Percentiles rank a stretch among this genome's conserved stretches.
Evolutionary conservation across 2,797 vertebrate genomes (phyloP).

Genomic region (Sebastes wilsoni): DNA sequence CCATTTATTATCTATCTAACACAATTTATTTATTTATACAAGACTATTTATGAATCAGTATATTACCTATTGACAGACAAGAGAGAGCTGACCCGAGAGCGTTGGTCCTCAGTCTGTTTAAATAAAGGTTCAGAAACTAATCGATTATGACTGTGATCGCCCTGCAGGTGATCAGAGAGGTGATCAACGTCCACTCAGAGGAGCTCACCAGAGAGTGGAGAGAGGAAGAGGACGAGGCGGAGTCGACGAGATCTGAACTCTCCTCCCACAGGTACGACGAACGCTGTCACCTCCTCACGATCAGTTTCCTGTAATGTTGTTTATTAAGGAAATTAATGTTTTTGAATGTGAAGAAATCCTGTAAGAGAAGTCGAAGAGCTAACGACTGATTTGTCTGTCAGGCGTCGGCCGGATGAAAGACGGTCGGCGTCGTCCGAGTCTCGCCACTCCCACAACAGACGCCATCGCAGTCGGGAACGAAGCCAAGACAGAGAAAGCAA

Average conservation of each 20-base stretch:
- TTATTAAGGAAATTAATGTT: rapidly evolving
- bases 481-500: conserved; percentile 76
- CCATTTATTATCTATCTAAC: too few relatives aligned
- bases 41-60: too few relatives aligned
- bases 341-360: neutral
- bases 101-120: too few relatives aligned
- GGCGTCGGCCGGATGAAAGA: conserved; percentile 58
- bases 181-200: conserved; percentile 94
- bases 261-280: conserved; percentile 67
- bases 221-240: conserved; percentile 78
- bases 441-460: conserved; percentile 74
- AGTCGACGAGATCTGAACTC: conserved; percentile 27
- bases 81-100: too few relatives aligned
- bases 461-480: conserved; percentile 73
- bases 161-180: conserved; percentile 93
- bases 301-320: neutral
- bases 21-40: too few relatives aligned
- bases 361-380: neutral
- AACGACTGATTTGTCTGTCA: conserved; percentile 15
- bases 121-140: neutral
- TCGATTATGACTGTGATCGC: neutral
- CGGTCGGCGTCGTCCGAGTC: conserved; percentile 88
- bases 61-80: too few relatives aligned
- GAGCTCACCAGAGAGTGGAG: conserved; percentile 91
- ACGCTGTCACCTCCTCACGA: neutral